Evolutionary conservation across 2,888 invertebrate genomes (phyloP).

Genomic region (Suillia variegata): DNA sequence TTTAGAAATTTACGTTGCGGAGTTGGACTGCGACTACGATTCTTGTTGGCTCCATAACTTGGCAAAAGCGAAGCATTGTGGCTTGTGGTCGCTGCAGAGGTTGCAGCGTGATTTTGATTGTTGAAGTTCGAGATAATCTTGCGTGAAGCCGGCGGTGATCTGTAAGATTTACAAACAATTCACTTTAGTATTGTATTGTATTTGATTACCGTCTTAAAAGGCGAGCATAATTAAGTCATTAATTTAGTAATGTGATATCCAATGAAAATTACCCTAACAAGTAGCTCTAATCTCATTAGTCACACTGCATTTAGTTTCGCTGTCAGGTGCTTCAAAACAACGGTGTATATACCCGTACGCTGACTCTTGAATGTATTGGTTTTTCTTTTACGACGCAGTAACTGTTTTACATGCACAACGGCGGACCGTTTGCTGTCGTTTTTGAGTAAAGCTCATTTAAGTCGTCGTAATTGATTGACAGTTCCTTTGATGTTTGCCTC

Average conservation of each 20-base stretch:
- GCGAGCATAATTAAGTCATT: too few relatives aligned
- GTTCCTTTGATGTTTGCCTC: slow-evolving; percentile 11
- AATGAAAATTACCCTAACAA: too few relatives aligned
- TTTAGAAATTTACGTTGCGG: slow-evolving; percentile 63
- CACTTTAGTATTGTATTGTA: neutral
- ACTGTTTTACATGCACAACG: slow-evolving; percentile 7
- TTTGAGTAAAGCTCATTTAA: slow-evolving; percentile 1
- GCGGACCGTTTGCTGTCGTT: neutral
- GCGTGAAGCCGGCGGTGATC: slow-evolving; percentile 59
- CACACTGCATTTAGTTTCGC: slow-evolving; percentile 4
- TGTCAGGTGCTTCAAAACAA: too few relatives aligned
- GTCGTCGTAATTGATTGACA: slow-evolving; percentile 21
- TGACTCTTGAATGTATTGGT: too few relatives aligned
- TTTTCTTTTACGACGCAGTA: too few relatives aligned
- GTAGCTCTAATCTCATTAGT: slow-evolving; percentile 16
- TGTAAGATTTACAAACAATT: slow-evolving; percentile 28
- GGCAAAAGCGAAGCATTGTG: slow-evolving; percentile 35
- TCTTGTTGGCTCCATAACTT: slow-evolving; percentile 44
- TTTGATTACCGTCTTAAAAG: too few relatives aligned
- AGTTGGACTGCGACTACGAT: slow-evolving; percentile 64
- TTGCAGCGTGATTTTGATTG: slow-evolving; percentile 24
- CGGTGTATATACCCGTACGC: too few relatives aligned
- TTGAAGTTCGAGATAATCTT: slow-evolving; percentile 48
- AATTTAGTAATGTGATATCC: too few relatives aligned
- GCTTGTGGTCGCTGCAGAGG: neutral